A percentile compares a stretch with the other conserved stretches of the same genome.
Evolutionary conservation across 2,888 invertebrate species (phyloP).

Genomic region (Ennomos erosarius): DNA sequence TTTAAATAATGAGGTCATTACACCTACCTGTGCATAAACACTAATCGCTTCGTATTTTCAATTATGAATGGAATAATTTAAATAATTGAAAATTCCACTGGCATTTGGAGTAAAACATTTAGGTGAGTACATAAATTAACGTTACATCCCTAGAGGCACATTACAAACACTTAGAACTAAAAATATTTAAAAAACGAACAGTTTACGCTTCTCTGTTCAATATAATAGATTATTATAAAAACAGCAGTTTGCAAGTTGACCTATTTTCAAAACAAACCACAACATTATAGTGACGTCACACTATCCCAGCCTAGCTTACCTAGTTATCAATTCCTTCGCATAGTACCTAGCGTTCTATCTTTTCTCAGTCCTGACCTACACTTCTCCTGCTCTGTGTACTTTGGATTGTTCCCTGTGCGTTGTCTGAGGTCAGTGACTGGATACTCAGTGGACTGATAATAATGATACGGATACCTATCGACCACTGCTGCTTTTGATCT

Average conservation of each 20-base stretch:
- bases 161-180: no score
- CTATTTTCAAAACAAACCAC: no score
- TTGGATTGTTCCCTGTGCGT: conserved; percentile 33
- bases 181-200: no score
- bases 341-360: conserved; percentile 24
- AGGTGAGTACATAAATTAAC: no score
- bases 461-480: conserved; percentile 35
- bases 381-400: conserved; percentile 23
- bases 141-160: no score
- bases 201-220: no score
- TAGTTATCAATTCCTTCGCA: neutral
- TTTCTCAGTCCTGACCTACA: conserved; percentile 24
- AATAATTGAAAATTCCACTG: neutral
- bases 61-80: conserved; percentile 10
- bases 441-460: conserved; percentile 29
- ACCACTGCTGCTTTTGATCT: conserved; percentile 16
- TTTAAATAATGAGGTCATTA: conserved; percentile 44
- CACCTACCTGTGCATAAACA: conserved; percentile 32
- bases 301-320: neutral
- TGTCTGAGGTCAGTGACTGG: conserved; percentile 28
- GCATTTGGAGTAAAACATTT: no score
- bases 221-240: no score
- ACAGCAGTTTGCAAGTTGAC: no score
- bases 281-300: no score
- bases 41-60: conserved; percentile 11